Evolutionary conservation across 2,888 invertebrate genomes (phyloP), one percentile per base, ranked within the genome.

Genomic region (Cosmia trapezina): DNA sequence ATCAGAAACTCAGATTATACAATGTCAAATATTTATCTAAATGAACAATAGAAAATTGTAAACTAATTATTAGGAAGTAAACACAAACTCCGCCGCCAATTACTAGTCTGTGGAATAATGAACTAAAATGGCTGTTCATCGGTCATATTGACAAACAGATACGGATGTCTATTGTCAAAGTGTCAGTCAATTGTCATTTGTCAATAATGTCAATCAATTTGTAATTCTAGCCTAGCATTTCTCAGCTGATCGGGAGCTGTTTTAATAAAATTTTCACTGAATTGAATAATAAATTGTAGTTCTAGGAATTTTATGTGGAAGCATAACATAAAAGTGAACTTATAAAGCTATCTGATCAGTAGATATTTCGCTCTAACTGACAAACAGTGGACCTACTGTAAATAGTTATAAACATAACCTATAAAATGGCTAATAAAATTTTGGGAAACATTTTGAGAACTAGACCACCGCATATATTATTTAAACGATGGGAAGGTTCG

Each of bases 391-490:
- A 33, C 17, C 3, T 45, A 3, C n/a, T n/a, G n/a, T n/a, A 51
- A 17, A n/a, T 63, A 45, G 33, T 62, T 71, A 54, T 65, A 76
- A 83, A 80, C 71, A 86, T 91, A 93, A 92, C 91, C 90, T 91
- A 85, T 65, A 89, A n/a, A n/a, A 95, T 94, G 94, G 93, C 93
- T 45, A 88, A 92, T 77, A 93, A 92, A 80, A 88, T 96, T 71
- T 80, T 95, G 28, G 89, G 89, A 79, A 93, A 90, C 83, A 84
- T 94, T 78, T 81, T 94, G 53, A 89, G 85, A 80, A 84, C 84
- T 74, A 93, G 89, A 87, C 86, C 91, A 33, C 72, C 90, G 0
- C 88, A 84, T 81, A 73, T 91, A 59, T 47, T 93, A n/a, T 85
- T 92, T n/a, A 91, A 88, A 79, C 90, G 96, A 76, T 95, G 92